Evolutionary conservation across 2,888 invertebrate genomes (phyloP).

Genomic region (Orthonychiurus folsomi): DNA sequence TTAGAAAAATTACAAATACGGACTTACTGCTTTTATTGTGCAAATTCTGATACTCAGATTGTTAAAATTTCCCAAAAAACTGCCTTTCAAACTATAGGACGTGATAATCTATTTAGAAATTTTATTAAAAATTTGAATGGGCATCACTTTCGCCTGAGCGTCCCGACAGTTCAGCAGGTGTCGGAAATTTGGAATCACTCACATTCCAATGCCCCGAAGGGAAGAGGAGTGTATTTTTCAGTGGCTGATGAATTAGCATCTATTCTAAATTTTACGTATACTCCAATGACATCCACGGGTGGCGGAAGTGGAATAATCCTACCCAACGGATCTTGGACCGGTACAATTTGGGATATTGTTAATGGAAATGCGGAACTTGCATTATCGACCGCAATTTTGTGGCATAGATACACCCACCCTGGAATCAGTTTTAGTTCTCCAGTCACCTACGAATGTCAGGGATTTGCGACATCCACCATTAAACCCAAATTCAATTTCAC

Average conservation of each 20-base stretch:
- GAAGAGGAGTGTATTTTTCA: conserved; percentile 1
- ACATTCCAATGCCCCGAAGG: neutral
- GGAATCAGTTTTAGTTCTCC: neutral
- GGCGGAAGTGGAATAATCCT: conserved; percentile 20
- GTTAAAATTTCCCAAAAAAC: too few relatives aligned
- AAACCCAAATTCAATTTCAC: conserved; percentile 16
- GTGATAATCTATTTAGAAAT: too few relatives aligned
- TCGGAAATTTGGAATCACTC: neutral
- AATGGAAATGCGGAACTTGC: conserved; percentile 14
- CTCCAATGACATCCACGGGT: conserved; percentile 2
- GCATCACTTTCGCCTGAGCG: neutral
- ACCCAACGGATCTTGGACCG: conserved; percentile 20
- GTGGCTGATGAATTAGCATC: neutral
- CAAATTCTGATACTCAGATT: too few relatives aligned
- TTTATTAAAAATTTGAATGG: neutral
- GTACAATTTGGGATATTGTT: conserved; percentile 20
- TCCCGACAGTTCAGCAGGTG: neutral
- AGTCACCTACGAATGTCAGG: conserved; percentile 13
- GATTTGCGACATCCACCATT: conserved; percentile 18
- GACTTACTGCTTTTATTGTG: conserved; percentile 9
- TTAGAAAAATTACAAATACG: neutral
- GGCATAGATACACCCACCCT: neutral
- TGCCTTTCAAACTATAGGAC: too few relatives aligned
- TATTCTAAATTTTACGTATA: conserved; percentile 6
- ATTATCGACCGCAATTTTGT: conserved; percentile 9